Base-by-base conservation (phyloP, 2,113 vertebrate genomes). In the Poeciliopsis prolifica region DNA sequence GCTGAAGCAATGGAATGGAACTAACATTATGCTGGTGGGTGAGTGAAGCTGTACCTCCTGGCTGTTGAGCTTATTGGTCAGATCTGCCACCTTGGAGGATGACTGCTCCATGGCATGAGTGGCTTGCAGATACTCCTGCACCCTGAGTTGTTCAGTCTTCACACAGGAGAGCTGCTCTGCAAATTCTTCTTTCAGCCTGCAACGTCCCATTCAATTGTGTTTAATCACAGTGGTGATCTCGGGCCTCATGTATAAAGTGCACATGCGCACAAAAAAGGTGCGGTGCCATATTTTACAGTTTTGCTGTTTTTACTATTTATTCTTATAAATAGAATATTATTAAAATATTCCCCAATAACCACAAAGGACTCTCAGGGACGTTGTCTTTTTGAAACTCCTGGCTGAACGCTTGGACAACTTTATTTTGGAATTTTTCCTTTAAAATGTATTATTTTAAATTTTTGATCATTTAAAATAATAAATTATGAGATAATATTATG, bases 61-160 rank as follows among this genome's bases (percentile, higher is more conserved):
- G 62, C 94, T 75, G 84, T 93, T 92, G 75, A 97, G 78, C 91
- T 94, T 93, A 82, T 93, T 96, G 86, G 91, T 92, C 54, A 98
- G 91, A 71, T 97, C 94, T 37, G 97, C 95, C 48, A 96, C 92
- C 93, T 94, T 96, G 65, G 96, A 98, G 73, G 94, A 81, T 9
- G 97, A 97, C 89, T 97, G 94, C 44, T 98, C 94, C 58, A 96
- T 74, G 40, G 97, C 96, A 11, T 97, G 92, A 74, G 92, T 78
- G 66, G 94, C 95, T 48, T 94, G 86, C 68, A 97, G 91, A 14
- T 88, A 91, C 83, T 98, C 95, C 9, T 96, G 0, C 68, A 94
- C 95, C 79, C 87, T 94, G 61, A 94, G 94, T 80, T 97, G 95
- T 35, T 95, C 93, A 31, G 89, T 91, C 84, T 94, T 96, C 82